Percentiles rank a stretch among this genome's conserved stretches.
Evolutionary conservation across 2,888 invertebrate species (phyloP).

Genomic region (Choristoneura rosaceana): DNA sequence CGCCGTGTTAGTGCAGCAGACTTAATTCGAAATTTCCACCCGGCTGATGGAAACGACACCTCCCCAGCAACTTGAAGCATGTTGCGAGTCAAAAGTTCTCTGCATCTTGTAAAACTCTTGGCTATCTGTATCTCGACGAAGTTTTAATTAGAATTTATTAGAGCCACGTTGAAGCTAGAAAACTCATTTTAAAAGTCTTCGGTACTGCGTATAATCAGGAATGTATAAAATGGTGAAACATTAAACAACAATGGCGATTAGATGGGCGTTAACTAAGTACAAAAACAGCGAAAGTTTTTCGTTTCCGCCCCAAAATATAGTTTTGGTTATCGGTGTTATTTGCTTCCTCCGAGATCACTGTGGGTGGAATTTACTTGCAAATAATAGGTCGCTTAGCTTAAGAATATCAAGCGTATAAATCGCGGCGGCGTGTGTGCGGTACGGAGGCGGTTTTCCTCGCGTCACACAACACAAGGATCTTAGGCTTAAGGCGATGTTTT

Average conservation of each 20-base stretch:
- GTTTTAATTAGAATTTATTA: constrained; percentile 66
- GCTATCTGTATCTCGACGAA: constrained; percentile 54
- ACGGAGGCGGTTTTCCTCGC: constrained; percentile 52
- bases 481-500: constrained; percentile 66
- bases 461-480: constrained; percentile 58
- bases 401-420: constrained; percentile 49
- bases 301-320: neutral
- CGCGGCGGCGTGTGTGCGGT: constrained; percentile 47
- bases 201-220: neutral
- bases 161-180: constrained; percentile 40
- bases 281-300: neutral
- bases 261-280: neutral
- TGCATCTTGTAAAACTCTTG: constrained; percentile 57
- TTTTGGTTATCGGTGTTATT: constrained; percentile 2
- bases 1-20: constrained; percentile 38
- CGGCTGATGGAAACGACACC: constrained; percentile 60
- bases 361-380: constrained; percentile 30
- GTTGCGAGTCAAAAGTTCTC: constrained; percentile 67
- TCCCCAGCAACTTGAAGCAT: constrained; percentile 60
- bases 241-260: constrained; percentile 7
- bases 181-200: constrained; percentile 48
- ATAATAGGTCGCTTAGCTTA: constrained; percentile 40
- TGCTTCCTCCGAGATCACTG: neutral
- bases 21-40: constrained; percentile 54
- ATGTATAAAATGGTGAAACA: constrained; percentile 4